Conservation (phyloP, 1,140 invertebrate species). For the Steinernema feltiae region DNA sequence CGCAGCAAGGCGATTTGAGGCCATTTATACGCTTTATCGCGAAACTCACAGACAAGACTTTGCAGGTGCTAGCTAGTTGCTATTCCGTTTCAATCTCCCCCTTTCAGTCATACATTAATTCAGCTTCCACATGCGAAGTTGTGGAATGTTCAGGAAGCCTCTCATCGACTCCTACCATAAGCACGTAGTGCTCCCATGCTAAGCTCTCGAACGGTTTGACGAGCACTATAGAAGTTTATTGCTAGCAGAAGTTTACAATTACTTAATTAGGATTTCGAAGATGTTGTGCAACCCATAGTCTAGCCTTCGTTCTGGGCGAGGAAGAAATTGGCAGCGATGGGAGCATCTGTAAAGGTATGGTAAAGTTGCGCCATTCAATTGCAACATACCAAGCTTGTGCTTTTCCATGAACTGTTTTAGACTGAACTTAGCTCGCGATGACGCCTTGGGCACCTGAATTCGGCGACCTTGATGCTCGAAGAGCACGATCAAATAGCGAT, state of each 20-base stretch:
- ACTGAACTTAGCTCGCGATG: constrained; percentile 50
- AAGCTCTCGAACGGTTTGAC: background rate
- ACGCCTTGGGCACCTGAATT: constrained; percentile 49
- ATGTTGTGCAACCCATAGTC: background rate
- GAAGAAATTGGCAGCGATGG: constrained; percentile 55
- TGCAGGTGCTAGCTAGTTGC: constrained; percentile 36
- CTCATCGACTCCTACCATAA: background rate
- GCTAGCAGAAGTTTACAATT: constrained; percentile 11
- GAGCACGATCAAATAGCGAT: constrained; percentile 55
- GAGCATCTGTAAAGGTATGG: constrained; percentile 40
- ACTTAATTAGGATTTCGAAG: background rate
- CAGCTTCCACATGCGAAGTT: background rate
- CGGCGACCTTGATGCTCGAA: constrained; percentile 56
- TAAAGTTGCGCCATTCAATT: background rate
- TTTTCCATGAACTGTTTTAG: constrained; percentile 57
- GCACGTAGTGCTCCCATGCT: background rate
- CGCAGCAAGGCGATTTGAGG: constrained; percentile 82
- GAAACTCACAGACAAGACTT: constrained; percentile 42
- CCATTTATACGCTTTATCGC: constrained; percentile 92
- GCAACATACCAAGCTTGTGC: constrained; percentile 47
- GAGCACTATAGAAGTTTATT: constrained; percentile 13
- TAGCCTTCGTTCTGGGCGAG: constrained; percentile 51
- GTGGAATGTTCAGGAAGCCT: background rate
- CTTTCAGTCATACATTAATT: background rate
- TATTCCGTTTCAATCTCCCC: background rate